Percentiles rank a stretch among this genome's conserved stretches.
These are phyloP conservation scores for Diorhabda carinulata DNA, from an alignment of 1,140 invertebrate genomes.

Conservation along the genomic window DNA sequence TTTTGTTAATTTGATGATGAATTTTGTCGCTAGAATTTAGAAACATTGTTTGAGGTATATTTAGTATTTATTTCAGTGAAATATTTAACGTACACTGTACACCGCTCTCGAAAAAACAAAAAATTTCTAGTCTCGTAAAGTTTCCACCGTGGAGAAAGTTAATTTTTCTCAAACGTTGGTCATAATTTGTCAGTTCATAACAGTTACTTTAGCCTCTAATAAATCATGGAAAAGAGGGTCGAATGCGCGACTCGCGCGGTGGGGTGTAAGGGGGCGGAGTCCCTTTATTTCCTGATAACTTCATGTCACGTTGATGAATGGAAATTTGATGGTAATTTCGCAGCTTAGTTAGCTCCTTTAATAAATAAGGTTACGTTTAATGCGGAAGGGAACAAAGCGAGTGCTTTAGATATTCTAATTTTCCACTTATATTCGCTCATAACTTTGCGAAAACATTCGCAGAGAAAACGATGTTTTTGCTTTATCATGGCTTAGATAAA, in stretches of 20 bases:
- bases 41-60: no score
- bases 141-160: neutral
- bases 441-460: conserved; percentile 35
- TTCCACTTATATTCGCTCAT: conserved; percentile 40
- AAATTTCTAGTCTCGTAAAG: no score
- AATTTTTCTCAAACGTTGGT: conserved; percentile 13
- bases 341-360: conserved; percentile 42
- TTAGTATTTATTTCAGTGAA: no score
- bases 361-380: conserved; percentile 44
- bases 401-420: conserved; percentile 43
- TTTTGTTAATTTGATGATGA: no score
- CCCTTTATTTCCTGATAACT: conserved; percentile 46
- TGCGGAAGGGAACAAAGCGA: conserved; percentile 40
- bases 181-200: conserved; percentile 18
- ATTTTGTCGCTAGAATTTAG: no score
- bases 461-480: conserved; percentile 31
- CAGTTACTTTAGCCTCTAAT: conserved; percentile 20
- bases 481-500: conserved; percentile 35
- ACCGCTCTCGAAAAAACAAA: no score
- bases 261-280: conserved; percentile 28
- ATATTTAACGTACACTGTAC: no score
- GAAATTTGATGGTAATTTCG: conserved; percentile 45
- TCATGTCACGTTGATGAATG: conserved; percentile 44
- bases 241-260: conserved; percentile 11
- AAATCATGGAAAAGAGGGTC: conserved; percentile 35